A percentile compares a stretch with the other conserved stretches of the same genome.
phyloP scores from a whole-genome alignment of 2,797 vertebrate species.

The Scleropages formosus region DNA sequence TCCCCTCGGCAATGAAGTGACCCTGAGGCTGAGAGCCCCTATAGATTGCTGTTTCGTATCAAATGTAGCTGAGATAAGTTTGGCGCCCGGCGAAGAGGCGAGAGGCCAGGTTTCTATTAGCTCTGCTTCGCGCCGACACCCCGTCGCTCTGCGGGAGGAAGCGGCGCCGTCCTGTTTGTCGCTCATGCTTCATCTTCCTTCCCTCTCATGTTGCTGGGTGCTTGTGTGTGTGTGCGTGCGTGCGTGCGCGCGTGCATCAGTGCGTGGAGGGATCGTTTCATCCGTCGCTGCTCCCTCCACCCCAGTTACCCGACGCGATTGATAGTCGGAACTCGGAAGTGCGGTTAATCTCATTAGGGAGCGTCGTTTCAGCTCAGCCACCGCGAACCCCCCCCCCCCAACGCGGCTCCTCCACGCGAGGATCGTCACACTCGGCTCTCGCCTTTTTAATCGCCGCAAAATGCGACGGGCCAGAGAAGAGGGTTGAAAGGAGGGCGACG shows the following conservation, averaged over 20 bases:
- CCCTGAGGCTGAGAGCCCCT: background rate
- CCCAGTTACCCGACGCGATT: too few relatives aligned
- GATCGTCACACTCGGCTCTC: too few relatives aligned
- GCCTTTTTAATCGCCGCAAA: constrained; percentile 28
- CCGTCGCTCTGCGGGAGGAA: background rate
- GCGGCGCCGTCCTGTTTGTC: background rate
- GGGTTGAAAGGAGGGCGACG: constrained; percentile 36
- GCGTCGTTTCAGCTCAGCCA: background rate
- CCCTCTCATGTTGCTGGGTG: background rate
- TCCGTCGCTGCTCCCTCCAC: too few relatives aligned
- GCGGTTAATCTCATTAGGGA: constrained; percentile 2
- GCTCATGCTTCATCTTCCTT: background rate
- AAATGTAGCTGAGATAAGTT: constrained; percentile 5
- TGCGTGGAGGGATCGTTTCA: too few relatives aligned
- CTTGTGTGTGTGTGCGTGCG: background rate
- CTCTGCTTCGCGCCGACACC: background rate
- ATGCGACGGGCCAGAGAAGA: background rate
- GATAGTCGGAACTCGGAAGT: background rate
- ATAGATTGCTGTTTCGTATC: background rate
- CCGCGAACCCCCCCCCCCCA: too few relatives aligned
- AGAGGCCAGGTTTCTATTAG: background rate
- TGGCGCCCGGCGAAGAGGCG: background rate
- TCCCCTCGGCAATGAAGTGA: constrained; percentile 3
- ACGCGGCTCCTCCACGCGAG: too few relatives aligned
- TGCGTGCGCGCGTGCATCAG: background rate